Base-by-base conservation (phyloP, 2,888 invertebrate genomes). In the Anodontia alba region DNA sequence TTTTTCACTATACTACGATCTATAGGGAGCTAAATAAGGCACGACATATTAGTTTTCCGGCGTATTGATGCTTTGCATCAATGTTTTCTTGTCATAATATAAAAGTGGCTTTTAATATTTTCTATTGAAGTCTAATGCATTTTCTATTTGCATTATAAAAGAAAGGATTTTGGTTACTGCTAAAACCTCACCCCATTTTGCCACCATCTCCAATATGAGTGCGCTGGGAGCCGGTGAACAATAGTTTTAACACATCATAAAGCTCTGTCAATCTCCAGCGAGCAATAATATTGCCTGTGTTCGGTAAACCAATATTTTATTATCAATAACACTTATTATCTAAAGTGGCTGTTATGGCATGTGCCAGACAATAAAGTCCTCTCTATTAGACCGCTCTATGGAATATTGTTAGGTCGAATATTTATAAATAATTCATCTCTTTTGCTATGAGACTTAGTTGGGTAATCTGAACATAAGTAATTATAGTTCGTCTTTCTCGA, bases 281-380 rank as follows among this genome's bases (percentile, higher is more conserved):
- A 23, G 42, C 69, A 69, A 69, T 69, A 69, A 69, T 46, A 42
- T 46, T 26, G 23, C 46, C 43, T 29, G 23, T 43, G 46, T 26
- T 42, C 69, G 8, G 69, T 69, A 69, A 69, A 29, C 42, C 69
- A 69, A 69, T 69, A 69, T 69, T 69, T 62, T 69, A 69, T 69
- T 69, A 69, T 69, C 69, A 43, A 69, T 69, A 69, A 69, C 69
- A 29, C 69, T 69, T 69, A 69, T 69, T 69, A 69, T 69, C 69
- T 46, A 69, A 69, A 69, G 69, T 69, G 69, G 26, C 42, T 69
- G 62, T 62, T 62, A 62, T 62, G 5, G 33, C 23, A 33, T 62
- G 62, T 33, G 62, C 20, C 62, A 62, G 62, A 23, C 20, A 33
- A 20, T 23, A 62, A 23, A 62, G 33, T 33, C 8, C 33, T 62